Base-by-base conservation (phyloP, 2,797 vertebrate species). In the Rhynchotus rufescens region DNA sequence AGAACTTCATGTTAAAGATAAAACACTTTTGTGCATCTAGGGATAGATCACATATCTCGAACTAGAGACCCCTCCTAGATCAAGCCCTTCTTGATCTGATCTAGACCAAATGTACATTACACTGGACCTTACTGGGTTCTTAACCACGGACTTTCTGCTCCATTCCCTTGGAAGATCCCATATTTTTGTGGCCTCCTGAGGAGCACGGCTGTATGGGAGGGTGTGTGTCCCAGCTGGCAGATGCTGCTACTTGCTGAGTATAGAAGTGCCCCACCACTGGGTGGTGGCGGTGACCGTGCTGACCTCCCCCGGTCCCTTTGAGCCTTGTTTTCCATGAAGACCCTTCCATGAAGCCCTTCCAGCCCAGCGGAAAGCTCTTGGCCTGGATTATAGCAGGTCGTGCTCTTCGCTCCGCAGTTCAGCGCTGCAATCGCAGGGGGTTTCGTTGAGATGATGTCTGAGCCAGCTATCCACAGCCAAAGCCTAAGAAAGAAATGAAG, bases 351-450 rank as follows among this genome's bases (percentile, higher is more conserved):
- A n/a, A n/a, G n/a, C n/a, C 69, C 75, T 52, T 1, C 0, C 1
- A 0, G 0, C n/a, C 36, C 0, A 0, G 45, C 20, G 65, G 10
- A 60, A 49, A 69, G 64, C 44, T 80, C 74, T 86, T 47, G 66
- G 66, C 67, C 60, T 45, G 4, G 0, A n/a, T 75, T 73, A 34
- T 1, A 73, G 4, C 4, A 79, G 56, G 60, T 47, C 57, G 32
- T 0, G 0, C 45, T 89, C 86, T 40, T 69, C 0, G 0, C 42
- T 76, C 51, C 0, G 0, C 22, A 89, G 66, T 14, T 72, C n/a
- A 25, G 38, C 4, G 3, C 19, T 79, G n/a, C 25, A 69, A 77
- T 21, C 59, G n/a, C 28, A 47, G 0, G 0, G 81, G 47, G 26
- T 80, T 64, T 47, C 80, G 15, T 66, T 42, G 60, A 60, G n/a